Evolutionary conservation across 2,797 vertebrate genomes (phyloP).

Genomic region (Rhodeus uyekii): DNA sequence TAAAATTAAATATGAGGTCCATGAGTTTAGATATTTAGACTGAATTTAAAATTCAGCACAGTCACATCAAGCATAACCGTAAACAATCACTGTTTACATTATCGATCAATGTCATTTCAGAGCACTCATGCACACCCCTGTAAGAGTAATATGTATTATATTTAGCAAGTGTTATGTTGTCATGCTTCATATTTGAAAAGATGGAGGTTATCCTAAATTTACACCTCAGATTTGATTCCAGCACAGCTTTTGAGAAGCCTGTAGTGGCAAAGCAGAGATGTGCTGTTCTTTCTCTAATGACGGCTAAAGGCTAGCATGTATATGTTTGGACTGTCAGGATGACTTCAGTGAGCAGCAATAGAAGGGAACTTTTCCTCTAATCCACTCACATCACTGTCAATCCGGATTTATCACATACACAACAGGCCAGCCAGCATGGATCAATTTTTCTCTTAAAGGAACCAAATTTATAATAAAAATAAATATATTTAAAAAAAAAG

Average conservation of each 20-base stretch:
- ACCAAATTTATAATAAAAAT: too few species aligned
- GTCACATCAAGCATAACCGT: background rate
- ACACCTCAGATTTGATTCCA: background rate
- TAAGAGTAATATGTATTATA: background rate
- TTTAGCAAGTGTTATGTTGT: background rate
- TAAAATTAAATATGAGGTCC: too few species aligned
- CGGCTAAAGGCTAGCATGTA: constrained; percentile 28
- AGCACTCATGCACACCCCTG: background rate
- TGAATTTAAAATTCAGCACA: background rate
- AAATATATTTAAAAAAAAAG: too few species aligned
- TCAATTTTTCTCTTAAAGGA: constrained; percentile 4
- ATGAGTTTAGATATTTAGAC: background rate
- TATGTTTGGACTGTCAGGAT: constrained; percentile 26
- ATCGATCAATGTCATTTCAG: background rate
- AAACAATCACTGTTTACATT: background rate
- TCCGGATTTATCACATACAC: constrained; percentile 12
- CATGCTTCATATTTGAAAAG: background rate
- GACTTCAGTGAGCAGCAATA: background rate
- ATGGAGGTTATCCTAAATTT: background rate
- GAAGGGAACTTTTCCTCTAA: constrained; percentile 18
- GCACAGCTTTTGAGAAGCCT: background rate
- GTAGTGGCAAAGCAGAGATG: background rate
- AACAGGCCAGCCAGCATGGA: constrained; percentile 16
- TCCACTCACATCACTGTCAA: constrained; percentile 5
- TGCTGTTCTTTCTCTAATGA: constrained; percentile 11